A percentile compares a stretch with the other conserved stretches of the same genome.
phyloP scores from a whole-genome alignment of 2,888 invertebrate genomes.

The Pristionchus japonicus region DNA sequence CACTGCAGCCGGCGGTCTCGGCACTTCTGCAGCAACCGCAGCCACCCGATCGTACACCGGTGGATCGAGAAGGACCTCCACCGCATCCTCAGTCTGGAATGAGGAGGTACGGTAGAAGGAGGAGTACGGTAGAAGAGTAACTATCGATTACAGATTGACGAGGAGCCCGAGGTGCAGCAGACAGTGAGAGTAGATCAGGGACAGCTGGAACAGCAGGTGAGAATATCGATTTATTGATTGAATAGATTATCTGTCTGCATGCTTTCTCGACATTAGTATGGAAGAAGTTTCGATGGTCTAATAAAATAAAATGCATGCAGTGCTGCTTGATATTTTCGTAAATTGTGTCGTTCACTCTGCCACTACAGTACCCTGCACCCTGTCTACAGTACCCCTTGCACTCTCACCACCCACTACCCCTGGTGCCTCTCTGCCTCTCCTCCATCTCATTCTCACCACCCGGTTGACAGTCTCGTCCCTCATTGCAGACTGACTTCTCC shows the following conservation, averaged over 20 bases:
- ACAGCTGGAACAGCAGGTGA: slow-evolving; percentile 25
- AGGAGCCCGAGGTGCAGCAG: neutral
- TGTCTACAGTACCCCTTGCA: neutral
- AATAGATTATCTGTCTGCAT: slow-evolving; percentile 1
- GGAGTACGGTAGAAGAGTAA: neutral
- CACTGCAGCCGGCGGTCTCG: too few species aligned
- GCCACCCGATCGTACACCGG: neutral
- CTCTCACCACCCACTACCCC: neutral
- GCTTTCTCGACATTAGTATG: neutral
- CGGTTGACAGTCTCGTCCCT: slow-evolving; percentile 29
- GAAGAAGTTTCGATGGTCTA: neutral
- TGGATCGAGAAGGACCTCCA: slow-evolving; percentile 15
- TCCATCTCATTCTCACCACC: neutral
- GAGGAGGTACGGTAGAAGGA: slow-evolving; percentile 13
- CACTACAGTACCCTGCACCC: neutral
- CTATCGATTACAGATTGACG: neutral
- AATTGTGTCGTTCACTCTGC: slow-evolving; percentile 4
- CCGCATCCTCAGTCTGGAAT: neutral
- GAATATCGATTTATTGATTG: neutral
- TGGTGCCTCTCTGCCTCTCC: neutral
- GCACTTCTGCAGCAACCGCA: neutral
- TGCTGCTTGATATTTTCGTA: neutral
- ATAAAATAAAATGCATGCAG: neutral
- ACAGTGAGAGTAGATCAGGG: neutral
- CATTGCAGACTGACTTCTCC: slow-evolving; percentile 2